Evolutionary conservation across 2,113 vertebrate species (phyloP), one percentile per base, ranked within the genome.

Genomic region (Naja naja): DNA sequence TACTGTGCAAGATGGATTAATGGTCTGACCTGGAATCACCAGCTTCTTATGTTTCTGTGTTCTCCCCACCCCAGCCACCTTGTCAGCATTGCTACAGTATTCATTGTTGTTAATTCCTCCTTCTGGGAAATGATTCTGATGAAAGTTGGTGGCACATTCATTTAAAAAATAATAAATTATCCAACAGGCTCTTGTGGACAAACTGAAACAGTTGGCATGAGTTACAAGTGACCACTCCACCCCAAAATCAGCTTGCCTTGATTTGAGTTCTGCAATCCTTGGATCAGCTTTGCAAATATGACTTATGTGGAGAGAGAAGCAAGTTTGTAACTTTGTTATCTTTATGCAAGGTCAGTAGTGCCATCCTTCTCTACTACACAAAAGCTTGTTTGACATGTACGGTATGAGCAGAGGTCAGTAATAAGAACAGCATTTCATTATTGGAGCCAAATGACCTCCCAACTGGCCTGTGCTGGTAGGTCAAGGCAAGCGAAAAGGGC

Each of bases 391-490:
- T 88, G 34, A 12, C 49, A 54, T 1, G 34, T 0, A 2, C 2
- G 23, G 43, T 0, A 1, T 1, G 49, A 89, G 56, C 47, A 4
- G 11, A 87, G 43, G 5, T 39, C 88, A 89, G 4, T 23, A 34
- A 49, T 90, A 58, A 90, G 43, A 85, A 14, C 23, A 43, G 18
- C 12, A 60, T 47, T 20, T 0, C 0, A 0, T 52, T 53, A 85
- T 43, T 91, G 0, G 0, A 90, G 91, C 52, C 47, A 54, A 52
- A 30, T 27, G 54, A 74, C 14, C 22, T 74, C 88, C 0, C n/a
- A 0, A 30, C 45, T 2, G 49, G 91, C 53, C 64, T 39, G 1
- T 1, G 30, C 56, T 91, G 58, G 85, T 43, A 49, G 10, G 12
- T 90, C 53, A 95, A 89, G n/a, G 56, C 23, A 58, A 58, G 22